These are phyloP conservation scores for Abramis brama DNA, from an alignment of 2,113 vertebrate species.

Conservation along the genomic window DNA sequence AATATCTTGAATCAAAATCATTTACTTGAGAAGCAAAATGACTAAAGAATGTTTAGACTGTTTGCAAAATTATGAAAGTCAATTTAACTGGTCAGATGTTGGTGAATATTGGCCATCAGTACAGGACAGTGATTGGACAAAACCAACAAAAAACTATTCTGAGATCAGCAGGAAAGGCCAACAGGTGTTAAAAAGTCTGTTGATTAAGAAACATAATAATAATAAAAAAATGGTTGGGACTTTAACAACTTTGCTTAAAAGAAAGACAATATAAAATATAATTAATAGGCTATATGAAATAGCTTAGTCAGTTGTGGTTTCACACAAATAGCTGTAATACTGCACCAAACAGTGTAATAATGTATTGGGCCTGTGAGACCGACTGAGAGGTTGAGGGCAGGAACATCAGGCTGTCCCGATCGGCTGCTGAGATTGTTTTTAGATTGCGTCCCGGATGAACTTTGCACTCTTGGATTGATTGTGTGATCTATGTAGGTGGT, in stretches of 20 bases:
- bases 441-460: conserved; percentile 8
- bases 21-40: no score
- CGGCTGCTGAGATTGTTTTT: neutral
- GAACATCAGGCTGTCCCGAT: neutral
- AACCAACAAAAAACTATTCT: neutral
- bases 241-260: no score
- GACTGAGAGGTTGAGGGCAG: neutral
- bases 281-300: neutral
- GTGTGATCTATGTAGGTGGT: neutral
- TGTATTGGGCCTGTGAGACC: neutral
- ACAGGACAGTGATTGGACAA: neutral
- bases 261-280: neutral
- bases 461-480: conserved; percentile 33
- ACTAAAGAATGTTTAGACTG: no score
- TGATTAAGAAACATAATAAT: no score
- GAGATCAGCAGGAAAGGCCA: neutral
- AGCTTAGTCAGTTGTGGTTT: neutral
- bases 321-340: conserved; percentile 7
- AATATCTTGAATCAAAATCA: no score
- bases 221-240: neutral
- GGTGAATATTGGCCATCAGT: neutral
- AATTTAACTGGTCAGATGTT: neutral
- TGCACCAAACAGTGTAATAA: neutral
- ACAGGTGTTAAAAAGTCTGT: neutral
- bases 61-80: neutral